Base-by-base conservation (phyloP, 2,113 vertebrate genomes). In the Arenaria interpres region DNA sequence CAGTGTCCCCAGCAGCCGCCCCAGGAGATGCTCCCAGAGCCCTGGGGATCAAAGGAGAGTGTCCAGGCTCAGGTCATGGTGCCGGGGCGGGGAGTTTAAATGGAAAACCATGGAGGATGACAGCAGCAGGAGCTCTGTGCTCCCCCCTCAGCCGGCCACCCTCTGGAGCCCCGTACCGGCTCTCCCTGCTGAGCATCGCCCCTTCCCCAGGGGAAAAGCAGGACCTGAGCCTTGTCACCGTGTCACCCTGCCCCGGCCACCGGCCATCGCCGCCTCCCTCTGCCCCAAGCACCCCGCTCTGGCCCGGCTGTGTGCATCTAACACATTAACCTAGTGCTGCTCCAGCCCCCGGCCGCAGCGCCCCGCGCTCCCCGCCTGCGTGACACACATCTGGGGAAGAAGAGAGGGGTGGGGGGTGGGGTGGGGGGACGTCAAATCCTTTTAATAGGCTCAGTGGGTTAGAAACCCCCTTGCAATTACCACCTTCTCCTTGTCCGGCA, bases 391-490 rank as follows among this genome's bases (percentile, higher is more conserved):
- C 92, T 91, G 89, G 80, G 35, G 37, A 10, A 68, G 94, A 23
- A 67, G 14, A 74, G 56, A 85, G 43, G 73, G 6, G 17, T 6
- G 14, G 59, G 48, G 71, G 39, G 39, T 41, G 39, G 45, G 45
- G 45, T 7, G 45, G 43, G 45, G 45, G 37, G 62, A 23, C 25
- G 35, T 48, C 59, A 92, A 75, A 87, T 50, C 90, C 95, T 93
- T 95, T 92, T 75, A 85, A 76, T 46, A 89, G 53, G 53, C 94
- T 92, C 97, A 91, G 95, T 93, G 89, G 92, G 92, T 85, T 93
- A 96, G 96, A 95, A 96, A 89, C 89, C 91, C 96, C 96, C 89
- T 87, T 57, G 57, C 84, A 94, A 95, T 95, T 69, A 89, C 84
- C 67, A 80, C 92, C 74, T 79, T 92, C 90, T 69, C 94, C 96